A percentile compares a stretch with the other conserved stretches of the same genome.
Conservation (phyloP, 2,888 invertebrate species). For the Ditula angustiorana region DNA sequence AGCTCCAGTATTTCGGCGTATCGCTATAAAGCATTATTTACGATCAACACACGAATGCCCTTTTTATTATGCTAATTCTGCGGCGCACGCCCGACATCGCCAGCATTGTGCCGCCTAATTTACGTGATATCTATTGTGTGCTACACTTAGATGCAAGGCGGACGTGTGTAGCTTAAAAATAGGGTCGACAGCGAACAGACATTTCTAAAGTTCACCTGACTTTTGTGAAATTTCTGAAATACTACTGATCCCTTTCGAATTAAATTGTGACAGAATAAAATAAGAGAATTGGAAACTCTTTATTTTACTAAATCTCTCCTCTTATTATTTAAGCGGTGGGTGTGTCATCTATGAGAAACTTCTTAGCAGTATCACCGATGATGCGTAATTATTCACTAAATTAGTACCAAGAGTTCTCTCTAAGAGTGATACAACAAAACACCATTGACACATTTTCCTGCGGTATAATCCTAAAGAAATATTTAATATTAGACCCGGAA, state of each 20-base stretch:
- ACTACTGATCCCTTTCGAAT: no score
- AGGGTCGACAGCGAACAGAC: no score
- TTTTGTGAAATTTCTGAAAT: no score
- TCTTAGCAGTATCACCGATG: background rate
- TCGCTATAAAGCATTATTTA: conserved; percentile 37
- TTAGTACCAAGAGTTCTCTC: background rate
- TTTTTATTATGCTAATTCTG: conserved; percentile 38
- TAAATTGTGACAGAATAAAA: no score
- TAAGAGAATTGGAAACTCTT: no score
- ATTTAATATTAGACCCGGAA: conserved; percentile 21
- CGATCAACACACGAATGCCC: conserved; percentile 36
- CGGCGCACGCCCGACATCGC: background rate
- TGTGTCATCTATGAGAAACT: background rate
- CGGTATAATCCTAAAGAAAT: conserved; percentile 26
- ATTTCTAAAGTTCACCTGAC: no score
- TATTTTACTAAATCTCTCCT: no score
- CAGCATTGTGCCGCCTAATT: conserved; percentile 35
- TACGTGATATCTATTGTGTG: conserved; percentile 30
- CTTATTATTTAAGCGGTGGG: no score
- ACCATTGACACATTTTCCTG: conserved; percentile 13
- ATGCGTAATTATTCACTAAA: background rate
- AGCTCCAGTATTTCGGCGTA: background rate
- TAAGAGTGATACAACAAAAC: background rate
- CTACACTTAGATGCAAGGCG: conserved; percentile 24
- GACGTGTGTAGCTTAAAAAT: conserved; percentile 11